phyloP scores from a whole-genome alignment of 2,797 vertebrate species.

The Varecia variegata region DNA sequence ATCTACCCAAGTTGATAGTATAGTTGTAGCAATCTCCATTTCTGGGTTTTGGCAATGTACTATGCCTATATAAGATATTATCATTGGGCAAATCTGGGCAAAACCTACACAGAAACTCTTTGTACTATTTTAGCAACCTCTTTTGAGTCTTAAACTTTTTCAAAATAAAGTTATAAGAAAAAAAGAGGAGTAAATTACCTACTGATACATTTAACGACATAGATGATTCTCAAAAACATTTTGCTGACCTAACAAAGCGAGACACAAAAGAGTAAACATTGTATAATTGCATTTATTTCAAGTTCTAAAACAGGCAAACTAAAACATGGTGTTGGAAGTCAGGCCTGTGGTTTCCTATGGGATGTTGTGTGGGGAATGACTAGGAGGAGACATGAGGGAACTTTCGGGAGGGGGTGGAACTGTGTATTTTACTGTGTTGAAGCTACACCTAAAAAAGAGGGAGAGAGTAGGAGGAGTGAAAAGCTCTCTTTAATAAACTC shows the following conservation, averaged over 20 bases:
- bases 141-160: not conserved
- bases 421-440: not conserved
- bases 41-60: not conserved
- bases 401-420: not conserved
- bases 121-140: not conserved
- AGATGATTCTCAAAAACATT: not conserved
- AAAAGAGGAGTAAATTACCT: not conserved
- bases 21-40: not conserved
- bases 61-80: not conserved
- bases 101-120: not conserved
- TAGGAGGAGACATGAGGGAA: not conserved
- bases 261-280: not conserved
- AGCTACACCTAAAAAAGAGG: not conserved
- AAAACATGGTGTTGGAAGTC: not conserved
- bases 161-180: not conserved
- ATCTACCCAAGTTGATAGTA: not conserved
- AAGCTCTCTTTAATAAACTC: not conserved
- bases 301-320: conserved; percentile 8
- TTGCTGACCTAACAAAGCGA: not conserved
- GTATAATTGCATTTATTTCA: not conserved
- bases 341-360: not conserved
- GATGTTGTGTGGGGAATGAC: not conserved
- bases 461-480: not conserved
- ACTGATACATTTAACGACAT: not conserved
- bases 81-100: not conserved